Evolutionary conservation across 2,113 vertebrate species (phyloP), one percentile per base, ranked within the genome.

Genomic region (Dromaius novaehollandiae): DNA sequence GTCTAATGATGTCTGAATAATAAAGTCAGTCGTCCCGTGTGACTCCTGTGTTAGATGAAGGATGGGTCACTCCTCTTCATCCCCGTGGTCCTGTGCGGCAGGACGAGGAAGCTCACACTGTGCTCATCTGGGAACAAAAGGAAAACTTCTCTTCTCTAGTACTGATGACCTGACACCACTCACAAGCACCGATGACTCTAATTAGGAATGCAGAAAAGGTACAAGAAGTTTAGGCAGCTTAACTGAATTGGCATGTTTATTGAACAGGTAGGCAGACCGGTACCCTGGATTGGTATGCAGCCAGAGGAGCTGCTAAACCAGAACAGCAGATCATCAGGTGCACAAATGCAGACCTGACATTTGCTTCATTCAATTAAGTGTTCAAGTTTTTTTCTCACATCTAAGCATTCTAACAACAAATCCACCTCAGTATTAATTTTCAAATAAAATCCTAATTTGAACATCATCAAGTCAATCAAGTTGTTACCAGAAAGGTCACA

Each of bases 111-210:
- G 82, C 24, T 95, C 89, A 83, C 24, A 1, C 64, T 92, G 94
- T 94, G 55, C 84, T 74, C 7, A 26, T 51, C 60, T 83, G 77
- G 21, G 82, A 95, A 88, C 84, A 93, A 94, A 89, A 85, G 32
- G 60, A 93, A 63, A 2, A 0, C 63, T 81, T 89, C 63, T 88
- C 80, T 88, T 36, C 74, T 63, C 61, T n/a, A 18, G 40, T 2
- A 2, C 78, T 96, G 87, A 91, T 58, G 80, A 88, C 51, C 40
- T 18, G 78, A 94, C 65, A 71, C 87, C 24, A 6, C 48, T 77
- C 74, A 70, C 24, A 64, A 91, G 22, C 12, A 17, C 66, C 76
- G 56, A 40, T 64, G 53, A 46, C 80, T 78, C 83, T 77, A 93
- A 86, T 86, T 17, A 83, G 28, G 68, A 71, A 70, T 1, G 0